Evolutionary conservation across 2,888 invertebrate genomes (phyloP).

Genomic region (Drosophila ustulata): DNA sequence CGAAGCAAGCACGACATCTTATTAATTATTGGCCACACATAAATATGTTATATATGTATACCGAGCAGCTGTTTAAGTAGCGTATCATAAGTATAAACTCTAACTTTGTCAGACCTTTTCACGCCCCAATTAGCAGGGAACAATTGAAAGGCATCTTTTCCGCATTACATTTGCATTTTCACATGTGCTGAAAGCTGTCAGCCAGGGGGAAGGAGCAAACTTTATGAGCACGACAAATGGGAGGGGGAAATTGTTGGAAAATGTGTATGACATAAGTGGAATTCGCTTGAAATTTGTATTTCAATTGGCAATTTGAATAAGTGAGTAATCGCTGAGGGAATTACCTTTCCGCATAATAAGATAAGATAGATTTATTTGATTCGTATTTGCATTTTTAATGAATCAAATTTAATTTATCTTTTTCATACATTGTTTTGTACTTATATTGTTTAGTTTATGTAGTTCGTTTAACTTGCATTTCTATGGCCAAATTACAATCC

Average conservation of each 20-base stretch:
- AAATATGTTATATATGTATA: background rate
- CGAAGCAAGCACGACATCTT: background rate
- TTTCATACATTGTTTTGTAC: too few relatives aligned
- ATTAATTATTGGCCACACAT: background rate
- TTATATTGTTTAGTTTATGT: background rate
- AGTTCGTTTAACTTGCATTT: conserved; percentile 1
- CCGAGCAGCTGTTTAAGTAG: background rate
- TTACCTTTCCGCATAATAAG: background rate
- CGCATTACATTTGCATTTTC: conserved; percentile 12
- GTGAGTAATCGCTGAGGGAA: background rate
- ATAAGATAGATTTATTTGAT: background rate
- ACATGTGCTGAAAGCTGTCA: background rate
- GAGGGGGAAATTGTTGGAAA: background rate
- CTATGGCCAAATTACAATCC: conserved; percentile 2
- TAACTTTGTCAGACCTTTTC: background rate
- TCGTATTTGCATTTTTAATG: background rate
- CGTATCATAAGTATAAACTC: background rate
- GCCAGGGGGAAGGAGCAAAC: background rate
- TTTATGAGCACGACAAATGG: conserved; percentile 1
- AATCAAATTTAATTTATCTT: background rate
- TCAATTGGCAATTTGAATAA: conserved; percentile 12
- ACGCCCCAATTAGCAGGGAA: conserved; percentile 4
- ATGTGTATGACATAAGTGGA: background rate
- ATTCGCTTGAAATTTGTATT: conserved; percentile 7
- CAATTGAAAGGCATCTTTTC: conserved; percentile 16